These are phyloP conservation scores for Parnassius smintheus DNA, from an alignment of 2,888 invertebrate genomes.

Conservation along the genomic window DNA sequence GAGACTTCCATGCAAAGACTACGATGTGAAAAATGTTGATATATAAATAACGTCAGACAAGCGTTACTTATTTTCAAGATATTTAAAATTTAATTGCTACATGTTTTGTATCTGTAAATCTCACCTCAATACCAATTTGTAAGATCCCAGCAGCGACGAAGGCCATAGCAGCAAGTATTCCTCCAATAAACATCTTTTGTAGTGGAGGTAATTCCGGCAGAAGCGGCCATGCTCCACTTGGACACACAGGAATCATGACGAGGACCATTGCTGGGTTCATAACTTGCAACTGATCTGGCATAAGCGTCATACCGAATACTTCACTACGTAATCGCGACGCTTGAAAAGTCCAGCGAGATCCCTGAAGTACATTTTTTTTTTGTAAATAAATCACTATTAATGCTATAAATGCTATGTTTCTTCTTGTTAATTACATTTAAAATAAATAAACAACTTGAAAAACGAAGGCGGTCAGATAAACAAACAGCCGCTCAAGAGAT, in stretches of 20 bases:
- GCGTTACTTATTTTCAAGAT: too few species aligned
- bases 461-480: neutral
- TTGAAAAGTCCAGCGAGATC: constrained; percentile 90
- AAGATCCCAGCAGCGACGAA: constrained; percentile 84
- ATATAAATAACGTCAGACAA: too few species aligned
- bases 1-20: too few species aligned
- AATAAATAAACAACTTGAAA: neutral
- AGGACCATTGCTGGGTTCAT: constrained; percentile 88
- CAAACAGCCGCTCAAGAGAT: neutral
- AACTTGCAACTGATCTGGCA: constrained; percentile 91
- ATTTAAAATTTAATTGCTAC: too few species aligned
- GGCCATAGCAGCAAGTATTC: constrained; percentile 83
- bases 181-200: constrained; percentile 89
- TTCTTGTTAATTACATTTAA: neutral
- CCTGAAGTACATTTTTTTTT: constrained; percentile 51
- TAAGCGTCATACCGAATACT: constrained; percentile 72
- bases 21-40: too few species aligned
- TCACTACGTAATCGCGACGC: constrained; percentile 85
- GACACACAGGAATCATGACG: constrained; percentile 85
- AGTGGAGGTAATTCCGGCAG: constrained; percentile 79
- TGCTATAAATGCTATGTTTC: neutral
- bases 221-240: constrained; percentile 67
- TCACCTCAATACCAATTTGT: constrained; percentile 79
- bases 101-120: neutral
- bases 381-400: neutral